Evolutionary conservation across 2,888 invertebrate genomes (phyloP), one percentile per base, ranked within the genome.

Genomic region (Abrostola triplasia): DNA sequence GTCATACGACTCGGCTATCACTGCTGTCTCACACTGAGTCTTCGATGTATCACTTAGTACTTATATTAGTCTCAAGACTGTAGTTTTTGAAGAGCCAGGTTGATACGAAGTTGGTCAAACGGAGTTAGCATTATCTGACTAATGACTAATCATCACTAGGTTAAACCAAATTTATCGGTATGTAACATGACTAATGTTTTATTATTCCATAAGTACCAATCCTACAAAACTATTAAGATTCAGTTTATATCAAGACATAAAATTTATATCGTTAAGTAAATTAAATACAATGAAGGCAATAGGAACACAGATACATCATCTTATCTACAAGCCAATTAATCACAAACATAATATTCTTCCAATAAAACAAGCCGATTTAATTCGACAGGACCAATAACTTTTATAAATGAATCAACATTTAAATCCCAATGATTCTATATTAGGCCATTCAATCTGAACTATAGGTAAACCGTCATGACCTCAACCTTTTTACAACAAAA

Each of bases 401-500:
- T 56, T 59, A 64, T 35, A 59, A 68, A 65, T 65, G 51, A 53
- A 68, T 60, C 48, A 11, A 74, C 9, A 38, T 49, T 60, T 52
- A 60, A 60, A 55, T 67, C 63, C 52, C 55, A 53, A 73, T 38
- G 5, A 59, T 53, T 52, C 36, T 57, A 36, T 62, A 67, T 73
- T 67, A 67, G 70, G 42, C 58, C 59, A 70, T 67, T 70, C 62
- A 71, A 77, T 77, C 70, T 63, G 49, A 67, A 40, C 36, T 60
- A 53, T 63, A 66, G 52, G 73, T 59, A 59, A 64, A 68, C 59
- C 57, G 36, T 50, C 62, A 65, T 60, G 69, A 70, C 67, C 67
- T 62, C 54, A 71, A 81, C 79, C 68, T 79, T 79, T 71, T 51
- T 41, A 64, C 68, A 77, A 77, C 79, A 84, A 85, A 85, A 86